A percentile compares a stretch with the other conserved stretches of the same genome.
Conservation (phyloP, 2,113 vertebrate genomes). For the Channa maculata region DNA sequence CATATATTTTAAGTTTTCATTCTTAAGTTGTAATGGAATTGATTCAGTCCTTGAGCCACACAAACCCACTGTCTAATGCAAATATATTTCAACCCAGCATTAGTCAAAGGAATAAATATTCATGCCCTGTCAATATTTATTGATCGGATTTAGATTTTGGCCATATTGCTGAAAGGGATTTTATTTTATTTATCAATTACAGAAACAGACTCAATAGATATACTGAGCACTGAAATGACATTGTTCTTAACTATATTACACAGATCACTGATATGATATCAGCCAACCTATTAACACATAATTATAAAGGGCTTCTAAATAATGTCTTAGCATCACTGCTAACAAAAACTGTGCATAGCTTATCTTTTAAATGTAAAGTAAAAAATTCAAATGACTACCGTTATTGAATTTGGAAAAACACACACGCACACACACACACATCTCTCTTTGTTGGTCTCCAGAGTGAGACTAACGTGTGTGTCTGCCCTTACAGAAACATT, state of each 20-base stretch:
- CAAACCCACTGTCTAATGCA: conserved; percentile 52
- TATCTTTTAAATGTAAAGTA: neutral
- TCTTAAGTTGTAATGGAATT: conserved; percentile 43
- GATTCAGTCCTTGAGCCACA: conserved; percentile 37
- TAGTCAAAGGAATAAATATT: conserved; percentile 70
- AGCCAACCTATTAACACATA: neutral
- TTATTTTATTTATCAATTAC: neutral
- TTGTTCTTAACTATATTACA: too few species aligned
- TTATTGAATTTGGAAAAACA: neutral
- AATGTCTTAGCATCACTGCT: neutral
- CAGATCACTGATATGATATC: too few species aligned
- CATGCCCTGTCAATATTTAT: conserved; percentile 43
- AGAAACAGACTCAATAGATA: conserved; percentile 4
- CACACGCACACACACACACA: conserved; percentile 22
- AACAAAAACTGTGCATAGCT: neutral
- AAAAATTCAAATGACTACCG: neutral
- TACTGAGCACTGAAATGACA: neutral
- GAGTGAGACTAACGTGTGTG: conserved; percentile 33
- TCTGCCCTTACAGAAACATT: conserved; percentile 53
- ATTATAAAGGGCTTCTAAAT: neutral
- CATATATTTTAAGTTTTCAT: conserved; percentile 12
- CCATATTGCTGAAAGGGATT: conserved; percentile 14
- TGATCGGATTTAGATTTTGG: conserved; percentile 43
- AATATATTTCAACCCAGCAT: conserved; percentile 46
- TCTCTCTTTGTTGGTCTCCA: conserved; percentile 2